These are phyloP conservation scores for Cisticola juncidis DNA, from an alignment of 2,113 vertebrate species.

Conservation along the genomic window DNA sequence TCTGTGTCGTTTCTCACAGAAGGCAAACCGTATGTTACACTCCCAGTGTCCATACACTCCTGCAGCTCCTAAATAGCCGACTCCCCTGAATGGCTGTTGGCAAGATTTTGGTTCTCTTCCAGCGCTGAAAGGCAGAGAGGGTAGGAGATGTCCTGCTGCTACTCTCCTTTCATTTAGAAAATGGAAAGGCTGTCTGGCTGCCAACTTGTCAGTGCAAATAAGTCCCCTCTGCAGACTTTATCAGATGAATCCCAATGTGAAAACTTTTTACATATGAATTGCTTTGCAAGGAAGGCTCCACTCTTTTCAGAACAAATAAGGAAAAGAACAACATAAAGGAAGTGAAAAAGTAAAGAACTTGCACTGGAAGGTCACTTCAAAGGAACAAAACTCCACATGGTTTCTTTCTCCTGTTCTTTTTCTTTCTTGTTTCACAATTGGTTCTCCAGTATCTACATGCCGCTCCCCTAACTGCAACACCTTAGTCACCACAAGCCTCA, in stretches of 20 bases:
- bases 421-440: not conserved
- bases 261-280: conserved; percentile 61
- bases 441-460: not conserved
- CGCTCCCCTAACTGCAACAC: not conserved
- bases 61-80: not conserved
- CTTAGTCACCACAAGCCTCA: not conserved
- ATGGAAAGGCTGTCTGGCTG: conserved; percentile 55
- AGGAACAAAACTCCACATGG: conserved; percentile 11
- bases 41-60: not conserved
- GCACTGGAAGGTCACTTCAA: not conserved
- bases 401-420: not conserved
- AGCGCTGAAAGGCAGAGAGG: not conserved
- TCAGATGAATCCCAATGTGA: conserved; percentile 28
- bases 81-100: not conserved
- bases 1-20: conserved; percentile 29
- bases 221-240: conserved; percentile 18
- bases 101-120: conserved; percentile 32
- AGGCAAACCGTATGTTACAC: conserved; percentile 14
- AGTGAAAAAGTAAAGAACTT: conserved; percentile 13
- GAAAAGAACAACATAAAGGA: conserved; percentile 14
- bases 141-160: conserved; percentile 54
- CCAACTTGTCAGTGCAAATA: conserved; percentile 54
- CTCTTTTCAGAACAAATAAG: not conserved
- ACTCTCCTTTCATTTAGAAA: conserved; percentile 58
- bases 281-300: not conserved